Conservation (phyloP, 2,888 invertebrate species). For the Patella pellucida region DNA sequence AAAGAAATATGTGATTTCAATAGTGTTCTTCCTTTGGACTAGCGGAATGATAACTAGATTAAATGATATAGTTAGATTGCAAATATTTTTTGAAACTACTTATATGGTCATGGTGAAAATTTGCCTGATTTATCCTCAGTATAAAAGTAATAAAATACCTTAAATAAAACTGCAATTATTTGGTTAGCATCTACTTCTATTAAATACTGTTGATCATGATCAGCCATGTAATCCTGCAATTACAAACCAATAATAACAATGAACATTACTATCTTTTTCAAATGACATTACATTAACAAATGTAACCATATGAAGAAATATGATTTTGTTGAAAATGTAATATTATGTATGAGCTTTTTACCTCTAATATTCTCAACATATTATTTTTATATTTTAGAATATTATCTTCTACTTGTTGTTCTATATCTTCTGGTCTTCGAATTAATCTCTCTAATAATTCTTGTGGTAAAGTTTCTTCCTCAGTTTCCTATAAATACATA, state of each 20-base stretch:
- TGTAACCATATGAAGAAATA: too few relatives aligned
- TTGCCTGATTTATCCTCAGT: too few relatives aligned
- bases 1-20: too few relatives aligned
- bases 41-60: too few relatives aligned
- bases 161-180: conserved; percentile 54
- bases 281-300: too few relatives aligned
- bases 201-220: conserved; percentile 69
- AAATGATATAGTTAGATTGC: too few relatives aligned
- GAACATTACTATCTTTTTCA: background rate
- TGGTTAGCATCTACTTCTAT: conserved; percentile 70
- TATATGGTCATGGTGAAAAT: too few relatives aligned
- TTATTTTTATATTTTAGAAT: conserved; percentile 64
- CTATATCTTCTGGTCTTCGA: conserved; percentile 67
- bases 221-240: conserved; percentile 70
- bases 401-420: conserved; percentile 57
- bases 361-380: conserved; percentile 68
- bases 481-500: background rate
- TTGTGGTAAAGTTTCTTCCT: conserved; percentile 40
- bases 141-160: conserved; percentile 45
- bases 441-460: conserved; percentile 67
- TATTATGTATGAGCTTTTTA: conserved; percentile 23
- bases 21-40: too few relatives aligned
- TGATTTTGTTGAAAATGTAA: too few relatives aligned
- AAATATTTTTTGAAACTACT: too few relatives aligned
- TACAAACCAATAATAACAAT: conserved; percentile 1